Conservation (phyloP, 2,888 invertebrate species). For the Pollenia angustigena region DNA sequence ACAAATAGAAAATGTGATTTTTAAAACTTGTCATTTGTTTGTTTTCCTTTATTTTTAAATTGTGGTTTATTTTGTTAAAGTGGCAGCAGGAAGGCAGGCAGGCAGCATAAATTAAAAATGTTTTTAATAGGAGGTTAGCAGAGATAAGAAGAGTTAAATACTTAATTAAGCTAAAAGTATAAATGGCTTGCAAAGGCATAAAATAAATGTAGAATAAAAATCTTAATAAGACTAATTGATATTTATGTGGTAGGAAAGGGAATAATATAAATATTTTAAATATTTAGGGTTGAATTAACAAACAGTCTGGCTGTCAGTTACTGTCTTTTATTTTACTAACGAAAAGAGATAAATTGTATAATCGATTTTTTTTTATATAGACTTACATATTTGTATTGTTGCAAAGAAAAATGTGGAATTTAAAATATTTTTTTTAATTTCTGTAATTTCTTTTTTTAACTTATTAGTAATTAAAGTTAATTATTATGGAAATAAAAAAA, state of each 20-base stretch:
- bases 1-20: constrained; percentile 43
- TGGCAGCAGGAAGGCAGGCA: constrained; percentile 18
- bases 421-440: too few species aligned
- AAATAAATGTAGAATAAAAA: constrained; percentile 26
- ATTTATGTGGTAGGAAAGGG: constrained; percentile 25
- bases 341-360: neutral
- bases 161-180: constrained; percentile 67
- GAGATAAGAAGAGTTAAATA: constrained; percentile 68
- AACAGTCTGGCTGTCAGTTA: constrained; percentile 7
- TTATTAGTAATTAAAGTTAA: too few species aligned
- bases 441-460: too few species aligned
- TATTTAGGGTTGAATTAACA: constrained; percentile 47
- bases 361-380: neutral
- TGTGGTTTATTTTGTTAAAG: constrained; percentile 14
- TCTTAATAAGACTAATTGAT: constrained; percentile 49
- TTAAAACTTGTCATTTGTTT: constrained; percentile 60
- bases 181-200: constrained; percentile 35
- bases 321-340: neutral
- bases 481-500: too few species aligned
- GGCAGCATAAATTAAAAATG: constrained; percentile 10
- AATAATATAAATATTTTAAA: neutral
- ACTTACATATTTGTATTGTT: neutral
- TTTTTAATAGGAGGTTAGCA: constrained; percentile 53
- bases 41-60: constrained; percentile 7
- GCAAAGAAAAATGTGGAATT: too few species aligned